Evolutionary conservation across 2,797 vertebrate genomes (phyloP).

Genomic region (Australoheros facetus): DNA sequence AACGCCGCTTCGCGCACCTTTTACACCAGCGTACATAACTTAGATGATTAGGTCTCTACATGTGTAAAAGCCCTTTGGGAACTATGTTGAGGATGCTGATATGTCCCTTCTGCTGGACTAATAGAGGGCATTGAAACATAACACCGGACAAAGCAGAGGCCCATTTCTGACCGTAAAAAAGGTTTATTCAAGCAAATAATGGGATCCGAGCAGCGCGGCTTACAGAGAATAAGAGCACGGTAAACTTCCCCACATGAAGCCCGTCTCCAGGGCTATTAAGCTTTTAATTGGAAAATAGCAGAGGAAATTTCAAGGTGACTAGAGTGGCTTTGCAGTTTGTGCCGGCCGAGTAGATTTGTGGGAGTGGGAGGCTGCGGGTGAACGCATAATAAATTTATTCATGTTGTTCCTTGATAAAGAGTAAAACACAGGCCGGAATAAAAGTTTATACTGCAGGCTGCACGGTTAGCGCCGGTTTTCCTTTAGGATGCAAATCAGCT

Average conservation of each 20-base stretch:
- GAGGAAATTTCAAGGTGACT: conserved; percentile 97
- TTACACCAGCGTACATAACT: conserved; percentile 63
- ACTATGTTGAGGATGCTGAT: conserved; percentile 82
- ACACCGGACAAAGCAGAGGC: conserved; percentile 90
- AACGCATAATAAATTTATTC: conserved; percentile 77
- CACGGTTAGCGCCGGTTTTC: not conserved
- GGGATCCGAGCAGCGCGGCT: conserved; percentile 91
- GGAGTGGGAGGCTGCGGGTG: conserved; percentile 75
- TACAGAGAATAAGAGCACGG: conserved; percentile 85
- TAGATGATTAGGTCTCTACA: conserved; percentile 62
- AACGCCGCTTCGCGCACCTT: conserved; percentile 33
- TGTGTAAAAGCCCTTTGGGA: conserved; percentile 65
- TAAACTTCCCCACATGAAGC: conserved; percentile 94
- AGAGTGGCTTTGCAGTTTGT: conserved; percentile 87
- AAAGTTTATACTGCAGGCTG: conserved; percentile 67
- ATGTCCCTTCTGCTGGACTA: conserved; percentile 82
- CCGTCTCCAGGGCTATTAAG: conserved; percentile 98
- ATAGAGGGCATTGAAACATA: conserved; percentile 91
- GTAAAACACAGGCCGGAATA: conserved; percentile 72
- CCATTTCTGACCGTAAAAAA: conserved; percentile 90
- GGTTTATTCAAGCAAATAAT: conserved; percentile 99
- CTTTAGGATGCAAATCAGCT: conserved; percentile 7
- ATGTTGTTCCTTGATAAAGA: conserved; percentile 71
- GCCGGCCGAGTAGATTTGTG: conserved; percentile 80
- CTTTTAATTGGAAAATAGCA: conserved; percentile 99